These are phyloP conservation scores for Helicolenus hilgendorfi DNA, from an alignment of 2,797 vertebrate genomes.

Conservation along the genomic window DNA sequence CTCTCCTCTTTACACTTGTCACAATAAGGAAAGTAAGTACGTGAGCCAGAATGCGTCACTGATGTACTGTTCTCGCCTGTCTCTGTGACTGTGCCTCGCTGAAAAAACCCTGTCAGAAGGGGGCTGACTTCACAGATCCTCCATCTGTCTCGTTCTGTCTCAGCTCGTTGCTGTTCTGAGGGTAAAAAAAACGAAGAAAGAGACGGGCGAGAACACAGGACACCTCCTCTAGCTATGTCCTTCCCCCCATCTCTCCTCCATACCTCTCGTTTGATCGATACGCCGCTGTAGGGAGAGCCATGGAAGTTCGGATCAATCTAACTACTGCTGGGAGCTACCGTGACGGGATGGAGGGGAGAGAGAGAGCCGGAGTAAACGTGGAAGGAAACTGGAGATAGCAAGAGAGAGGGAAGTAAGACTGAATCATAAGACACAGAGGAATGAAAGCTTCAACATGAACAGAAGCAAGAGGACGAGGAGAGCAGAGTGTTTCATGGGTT, in stretches of 20 bases:
- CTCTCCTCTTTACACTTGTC: slow-evolving; percentile 21
- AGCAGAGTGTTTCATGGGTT: not conserved
- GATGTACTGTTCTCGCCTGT: slow-evolving; percentile 13
- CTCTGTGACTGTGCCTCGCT: not conserved
- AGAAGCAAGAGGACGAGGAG: not conserved
- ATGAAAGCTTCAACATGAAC: not conserved
- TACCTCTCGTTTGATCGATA: slow-evolving; percentile 63
- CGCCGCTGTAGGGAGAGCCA: slow-evolving; percentile 38
- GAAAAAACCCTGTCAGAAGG: slow-evolving; percentile 36
- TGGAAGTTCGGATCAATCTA: slow-evolving; percentile 72
- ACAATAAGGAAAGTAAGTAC: slow-evolving; percentile 19
- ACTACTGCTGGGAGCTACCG: slow-evolving; percentile 61
- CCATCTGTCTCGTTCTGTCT: slow-evolving; percentile 44
- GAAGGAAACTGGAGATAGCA: not conserved
- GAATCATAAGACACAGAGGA: not conserved
- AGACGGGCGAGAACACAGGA: slow-evolving; percentile 22
- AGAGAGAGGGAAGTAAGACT: not conserved
- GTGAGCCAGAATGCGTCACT: slow-evolving; percentile 8
- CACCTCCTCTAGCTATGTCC: slow-evolving; percentile 25
- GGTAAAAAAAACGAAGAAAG: slow-evolving; percentile 11
- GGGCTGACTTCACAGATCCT: slow-evolving; percentile 32
- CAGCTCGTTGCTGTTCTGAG: slow-evolving; percentile 10
- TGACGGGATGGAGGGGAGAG: slow-evolving; percentile 4
- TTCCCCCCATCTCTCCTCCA: not conserved
- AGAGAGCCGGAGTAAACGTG: not conserved